Evolutionary conservation across 2,888 invertebrate genomes (phyloP), one percentile per base, ranked within the genome.

Genomic region (Pinctada fucata): DNA sequence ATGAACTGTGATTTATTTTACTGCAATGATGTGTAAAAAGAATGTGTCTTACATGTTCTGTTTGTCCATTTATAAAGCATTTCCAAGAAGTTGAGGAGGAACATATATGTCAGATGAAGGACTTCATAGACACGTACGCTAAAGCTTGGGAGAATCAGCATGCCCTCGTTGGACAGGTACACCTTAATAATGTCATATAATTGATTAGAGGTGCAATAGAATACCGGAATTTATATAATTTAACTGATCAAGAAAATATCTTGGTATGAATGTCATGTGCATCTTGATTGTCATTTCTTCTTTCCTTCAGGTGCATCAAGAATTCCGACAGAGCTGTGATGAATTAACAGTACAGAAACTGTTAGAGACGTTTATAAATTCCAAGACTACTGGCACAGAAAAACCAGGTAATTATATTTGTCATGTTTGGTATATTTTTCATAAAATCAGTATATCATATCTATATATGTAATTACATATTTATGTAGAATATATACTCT

Each of bases 11-110:
- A 31, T 31, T 31, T 31, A 31, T 31, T 31, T 31, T 31, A 31
- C 31, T 31, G 31, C 31, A 31, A 31, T 31, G 31, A 31, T 31
- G 31, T 31, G 31, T 31, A 31, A 31, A 31, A 31, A 31, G 31
- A 31, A 31, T 31, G 31, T 31, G 31, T 31, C 31, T 31, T 31
- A 31, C 31, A 31, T 31, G 31, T 31, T 31, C 31, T 31, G 31
- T 31, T 31, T 31, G 31, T 31, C 31, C 31, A 31, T 31, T 31
- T 31, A 31, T 85, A 63, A 83, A 89, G 90, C 88, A 97, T 92
- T 99, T 98, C 92, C 98, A 99, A 94, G 97, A 97, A 93, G 95
- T 98, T 47, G 98, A 99, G 93, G 97, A 97, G 90, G 95, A 96
- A 78, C 98, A 98, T 93, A 93, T 98, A 85, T 95, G 95, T 87